These are phyloP conservation scores for Drosophila leonis DNA, from an alignment of 2,888 invertebrate genomes.

Conservation along the genomic window DNA sequence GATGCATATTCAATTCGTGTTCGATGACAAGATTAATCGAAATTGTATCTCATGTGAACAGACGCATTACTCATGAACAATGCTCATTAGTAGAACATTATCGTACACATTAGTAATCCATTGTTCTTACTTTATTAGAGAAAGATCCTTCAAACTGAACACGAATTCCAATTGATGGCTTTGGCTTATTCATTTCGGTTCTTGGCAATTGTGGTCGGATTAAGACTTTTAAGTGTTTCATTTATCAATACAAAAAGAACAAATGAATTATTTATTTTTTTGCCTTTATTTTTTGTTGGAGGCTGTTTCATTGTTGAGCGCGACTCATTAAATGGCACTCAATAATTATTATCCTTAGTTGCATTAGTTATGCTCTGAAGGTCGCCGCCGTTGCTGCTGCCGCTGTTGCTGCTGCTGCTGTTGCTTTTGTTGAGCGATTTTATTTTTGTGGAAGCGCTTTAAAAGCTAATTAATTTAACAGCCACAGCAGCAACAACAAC, in stretches of 20 bases:
- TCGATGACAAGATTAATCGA: neutral
- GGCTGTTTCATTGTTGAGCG: constrained; percentile 30
- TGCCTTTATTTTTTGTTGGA: neutral
- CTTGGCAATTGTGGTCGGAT: neutral
- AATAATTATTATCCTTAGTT: constrained; percentile 43
- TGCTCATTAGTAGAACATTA: neutral
- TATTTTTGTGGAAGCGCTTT: constrained; percentile 26
- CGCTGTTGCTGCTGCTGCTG: neutral
- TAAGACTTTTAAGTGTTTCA: constrained; percentile 4
- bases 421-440: constrained; percentile 30
- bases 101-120: neutral
- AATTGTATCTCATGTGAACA: neutral
- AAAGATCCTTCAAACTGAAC: constrained; percentile 1
- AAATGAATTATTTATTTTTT: constrained; percentile 12
- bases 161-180: neutral
- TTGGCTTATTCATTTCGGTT: constrained; percentile 1
- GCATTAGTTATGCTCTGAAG: constrained; percentile 46
- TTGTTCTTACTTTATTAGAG: neutral
- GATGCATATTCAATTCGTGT: neutral
- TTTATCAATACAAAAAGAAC: constrained; percentile 12
- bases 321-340: constrained; percentile 46
- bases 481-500: constrained; percentile 8
- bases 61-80: neutral
- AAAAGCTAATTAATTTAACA: constrained; percentile 52
- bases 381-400: constrained; percentile 6